Evolutionary conservation across 2,113 vertebrate genomes (phyloP).

Genomic region (Tautogolabrus adspersus): DNA sequence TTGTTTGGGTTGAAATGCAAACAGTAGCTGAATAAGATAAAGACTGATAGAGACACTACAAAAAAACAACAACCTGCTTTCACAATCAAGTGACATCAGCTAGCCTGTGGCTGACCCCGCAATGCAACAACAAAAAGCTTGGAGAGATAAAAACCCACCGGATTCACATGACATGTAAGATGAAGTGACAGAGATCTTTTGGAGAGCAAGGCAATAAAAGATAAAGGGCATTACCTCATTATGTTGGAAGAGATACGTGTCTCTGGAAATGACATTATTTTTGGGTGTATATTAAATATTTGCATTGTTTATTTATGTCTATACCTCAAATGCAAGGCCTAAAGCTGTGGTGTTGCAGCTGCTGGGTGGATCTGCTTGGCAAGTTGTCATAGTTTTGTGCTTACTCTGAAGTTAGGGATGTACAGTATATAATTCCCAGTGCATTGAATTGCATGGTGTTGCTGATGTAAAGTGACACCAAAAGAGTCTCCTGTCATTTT

Average conservation of each 20-base stretch:
- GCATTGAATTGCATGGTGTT: conserved; percentile 25
- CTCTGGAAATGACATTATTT: not conserved
- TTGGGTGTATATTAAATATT: not conserved
- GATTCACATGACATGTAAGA: conserved; percentile 48
- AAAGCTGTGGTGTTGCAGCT: conserved; percentile 46
- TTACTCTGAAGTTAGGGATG: conserved; percentile 20
- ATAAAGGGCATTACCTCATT: conserved; percentile 42
- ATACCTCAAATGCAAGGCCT: conserved; percentile 12
- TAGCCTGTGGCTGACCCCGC: conserved; percentile 47
- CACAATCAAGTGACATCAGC: conserved; percentile 74
- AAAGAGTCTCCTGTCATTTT: conserved; percentile 14
- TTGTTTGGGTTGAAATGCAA: conserved; percentile 60
- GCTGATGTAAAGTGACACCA: conserved; percentile 53
- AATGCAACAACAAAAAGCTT: conserved; percentile 25
- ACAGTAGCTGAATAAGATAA: conserved; percentile 65
- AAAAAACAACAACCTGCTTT: conserved; percentile 45
- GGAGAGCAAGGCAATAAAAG: conserved; percentile 14
- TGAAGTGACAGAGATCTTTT: conserved; percentile 39
- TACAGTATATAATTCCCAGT: conserved; percentile 23
- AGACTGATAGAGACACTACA: conserved; percentile 57
- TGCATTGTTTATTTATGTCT: conserved; percentile 8
- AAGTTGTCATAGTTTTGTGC: conserved; percentile 12
- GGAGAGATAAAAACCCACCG: conserved; percentile 36
- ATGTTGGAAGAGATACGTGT: conserved; percentile 18
- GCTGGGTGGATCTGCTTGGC: conserved; percentile 53